Percentiles rank a stretch among this genome's conserved stretches.
These are phyloP conservation scores for Stegodyphus mimosarum DNA, from an alignment of 1,140 invertebrate species.

Conservation along the genomic window DNA sequence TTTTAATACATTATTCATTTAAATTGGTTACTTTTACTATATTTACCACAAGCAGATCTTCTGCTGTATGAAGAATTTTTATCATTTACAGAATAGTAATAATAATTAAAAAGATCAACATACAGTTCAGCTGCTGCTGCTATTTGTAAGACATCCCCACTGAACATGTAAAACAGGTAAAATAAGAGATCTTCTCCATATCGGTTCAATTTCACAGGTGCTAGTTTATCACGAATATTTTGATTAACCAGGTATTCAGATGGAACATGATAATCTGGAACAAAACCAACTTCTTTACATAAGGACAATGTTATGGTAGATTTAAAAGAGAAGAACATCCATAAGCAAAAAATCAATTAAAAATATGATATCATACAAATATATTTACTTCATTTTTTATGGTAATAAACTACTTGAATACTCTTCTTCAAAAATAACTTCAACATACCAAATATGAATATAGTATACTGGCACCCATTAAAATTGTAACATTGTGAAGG, in stretches of 20 bases:
- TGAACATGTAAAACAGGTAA: conserved; percentile 99
- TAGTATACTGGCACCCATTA: no score
- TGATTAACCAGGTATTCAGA: conserved; percentile 97
- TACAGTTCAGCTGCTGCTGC: conserved; percentile 96
- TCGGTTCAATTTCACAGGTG: conserved; percentile 92
- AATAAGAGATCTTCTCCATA: conserved; percentile 99
- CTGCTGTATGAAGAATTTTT: no score
- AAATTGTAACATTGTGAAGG: no score
- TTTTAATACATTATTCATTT: no score
- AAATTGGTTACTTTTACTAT: no score
- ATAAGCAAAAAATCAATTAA: background rate
- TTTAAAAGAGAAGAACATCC: background rate
- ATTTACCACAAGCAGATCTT: no score
- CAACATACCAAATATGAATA: no score
- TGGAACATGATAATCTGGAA: conserved; percentile 93
- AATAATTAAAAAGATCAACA: conserved; percentile 69
- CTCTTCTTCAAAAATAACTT: no score
- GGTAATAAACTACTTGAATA: no score
- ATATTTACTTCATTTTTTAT: no score
- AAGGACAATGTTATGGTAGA: conserved; percentile 16
- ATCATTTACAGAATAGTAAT: background rate
- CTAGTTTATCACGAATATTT: conserved; percentile 78
- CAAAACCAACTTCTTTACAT: conserved; percentile 46
- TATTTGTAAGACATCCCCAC: conserved; percentile 96
- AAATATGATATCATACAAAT: background rate